Conservation (phyloP, 2,113 vertebrate genomes). For the Brevimyrus niger region DNA sequence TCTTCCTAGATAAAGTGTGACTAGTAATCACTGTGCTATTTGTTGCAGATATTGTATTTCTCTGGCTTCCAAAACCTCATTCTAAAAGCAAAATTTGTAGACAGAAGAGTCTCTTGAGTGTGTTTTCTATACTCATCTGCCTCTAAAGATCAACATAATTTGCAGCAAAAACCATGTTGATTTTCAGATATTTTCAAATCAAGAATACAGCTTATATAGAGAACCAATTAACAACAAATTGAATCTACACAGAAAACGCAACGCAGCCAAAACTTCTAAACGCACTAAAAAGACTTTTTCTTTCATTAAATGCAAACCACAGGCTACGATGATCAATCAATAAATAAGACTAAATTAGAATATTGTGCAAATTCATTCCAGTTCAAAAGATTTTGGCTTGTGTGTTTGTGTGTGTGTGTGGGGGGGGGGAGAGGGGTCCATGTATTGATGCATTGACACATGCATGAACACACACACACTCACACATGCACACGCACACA, state of each 20-base stretch:
- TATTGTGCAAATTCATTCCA: not conserved
- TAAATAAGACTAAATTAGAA: not conserved
- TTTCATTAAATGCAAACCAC: not conserved
- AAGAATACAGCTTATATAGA: not conserved
- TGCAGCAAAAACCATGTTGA: not conserved
- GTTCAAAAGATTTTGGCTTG: not conserved
- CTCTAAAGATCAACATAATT: not conserved
- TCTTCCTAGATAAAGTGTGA: not conserved
- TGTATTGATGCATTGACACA: too few species aligned
- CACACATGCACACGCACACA: not conserved
- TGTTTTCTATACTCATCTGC: not conserved
- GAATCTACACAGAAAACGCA: not conserved
- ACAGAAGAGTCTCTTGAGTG: not conserved
- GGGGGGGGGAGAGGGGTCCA: too few species aligned
- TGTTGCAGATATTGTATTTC: not conserved
- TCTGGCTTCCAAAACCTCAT: not conserved
- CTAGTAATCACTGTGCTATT: not conserved
- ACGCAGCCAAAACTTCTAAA: not conserved
- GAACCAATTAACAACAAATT: not conserved
- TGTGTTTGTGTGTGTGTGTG: not conserved
- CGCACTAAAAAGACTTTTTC: not conserved
- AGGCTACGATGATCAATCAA: not conserved
- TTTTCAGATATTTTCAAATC: not conserved
- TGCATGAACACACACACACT: not conserved
- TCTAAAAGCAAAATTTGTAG: not conserved